phyloP scores from a whole-genome alignment of 2,888 invertebrate species.

The Zootermopsis nevadensis region DNA sequence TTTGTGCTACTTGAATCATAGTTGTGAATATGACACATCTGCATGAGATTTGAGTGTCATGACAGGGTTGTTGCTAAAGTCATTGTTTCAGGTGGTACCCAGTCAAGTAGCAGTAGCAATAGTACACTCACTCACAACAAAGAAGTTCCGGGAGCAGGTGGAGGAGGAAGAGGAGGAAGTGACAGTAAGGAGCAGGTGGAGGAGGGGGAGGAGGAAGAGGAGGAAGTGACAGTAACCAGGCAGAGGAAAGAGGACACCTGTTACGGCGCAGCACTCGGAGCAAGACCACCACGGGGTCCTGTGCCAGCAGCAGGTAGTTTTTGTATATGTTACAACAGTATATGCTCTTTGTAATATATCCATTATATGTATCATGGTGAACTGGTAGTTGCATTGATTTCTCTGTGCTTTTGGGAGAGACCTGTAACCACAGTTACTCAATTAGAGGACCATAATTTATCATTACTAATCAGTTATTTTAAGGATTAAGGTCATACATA shows the following conservation, averaged over 20 bases:
- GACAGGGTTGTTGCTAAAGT: background rate
- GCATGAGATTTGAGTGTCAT: no score
- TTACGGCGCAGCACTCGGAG: slow-evolving; percentile 66
- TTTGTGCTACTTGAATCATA: no score
- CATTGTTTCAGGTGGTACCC: slow-evolving; percentile 33
- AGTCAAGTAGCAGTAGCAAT: slow-evolving; percentile 31
- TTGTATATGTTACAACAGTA: background rate
- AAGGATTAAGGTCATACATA: no score
- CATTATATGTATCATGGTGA: no score
- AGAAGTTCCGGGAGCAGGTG: slow-evolving; percentile 33
- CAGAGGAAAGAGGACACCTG: slow-evolving; percentile 39
- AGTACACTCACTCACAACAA: slow-evolving; percentile 38
- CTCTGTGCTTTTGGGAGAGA: no score
- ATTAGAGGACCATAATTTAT: no score
- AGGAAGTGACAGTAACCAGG: slow-evolving; percentile 4
- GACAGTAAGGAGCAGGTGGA: slow-evolving; percentile 45
- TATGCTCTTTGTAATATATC: no score
- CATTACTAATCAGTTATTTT: no score
- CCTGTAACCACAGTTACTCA: no score
- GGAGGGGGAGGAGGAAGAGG: slow-evolving; percentile 41
- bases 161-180: slow-evolving; percentile 49
- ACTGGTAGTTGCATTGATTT: no score
- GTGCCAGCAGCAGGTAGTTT: slow-evolving; percentile 64
- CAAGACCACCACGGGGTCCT: slow-evolving; percentile 75
- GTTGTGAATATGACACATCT: no score